phyloP scores from a whole-genome alignment of 2,888 invertebrate genomes.

The Xestia sexstrigata region DNA sequence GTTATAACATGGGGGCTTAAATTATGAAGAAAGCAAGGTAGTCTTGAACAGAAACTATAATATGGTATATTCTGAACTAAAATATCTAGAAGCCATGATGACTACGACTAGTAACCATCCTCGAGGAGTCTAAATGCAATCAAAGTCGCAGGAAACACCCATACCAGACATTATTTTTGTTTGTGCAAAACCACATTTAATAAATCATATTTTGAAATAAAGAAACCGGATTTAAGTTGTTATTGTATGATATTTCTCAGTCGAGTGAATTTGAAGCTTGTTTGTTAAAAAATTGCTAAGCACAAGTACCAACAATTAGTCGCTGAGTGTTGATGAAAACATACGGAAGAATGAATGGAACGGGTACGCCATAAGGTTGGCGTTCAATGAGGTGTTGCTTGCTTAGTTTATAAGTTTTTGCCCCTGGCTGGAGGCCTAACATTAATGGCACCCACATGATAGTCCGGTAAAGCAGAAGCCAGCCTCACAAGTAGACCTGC shows the following conservation, averaged over 20 bases:
- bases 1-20: too few relatives aligned
- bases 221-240: constrained; percentile 67
- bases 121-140: not conserved
- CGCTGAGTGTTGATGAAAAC: constrained; percentile 39
- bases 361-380: not conserved
- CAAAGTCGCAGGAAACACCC: not conserved
- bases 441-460: too few relatives aligned
- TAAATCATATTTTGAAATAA: constrained; percentile 21
- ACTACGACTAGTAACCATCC: not conserved
- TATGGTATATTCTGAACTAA: not conserved
- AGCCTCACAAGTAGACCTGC: too few relatives aligned
- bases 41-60: not conserved
- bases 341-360: constrained; percentile 19
- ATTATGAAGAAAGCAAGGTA: not conserved
- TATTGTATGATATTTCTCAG: constrained; percentile 58
- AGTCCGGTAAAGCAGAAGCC: too few relatives aligned
- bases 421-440: too few relatives aligned
- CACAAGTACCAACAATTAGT: constrained; percentile 60
- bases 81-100: not conserved
- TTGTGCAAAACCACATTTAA: constrained; percentile 19
- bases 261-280: constrained; percentile 56
- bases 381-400: not conserved
- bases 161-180: constrained; percentile 16
- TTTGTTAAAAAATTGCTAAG: constrained; percentile 31
- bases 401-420: too few relatives aligned